These are phyloP conservation scores for Acrobasis consociella DNA, from an alignment of 2,888 invertebrate species.

Conservation along the genomic window DNA sequence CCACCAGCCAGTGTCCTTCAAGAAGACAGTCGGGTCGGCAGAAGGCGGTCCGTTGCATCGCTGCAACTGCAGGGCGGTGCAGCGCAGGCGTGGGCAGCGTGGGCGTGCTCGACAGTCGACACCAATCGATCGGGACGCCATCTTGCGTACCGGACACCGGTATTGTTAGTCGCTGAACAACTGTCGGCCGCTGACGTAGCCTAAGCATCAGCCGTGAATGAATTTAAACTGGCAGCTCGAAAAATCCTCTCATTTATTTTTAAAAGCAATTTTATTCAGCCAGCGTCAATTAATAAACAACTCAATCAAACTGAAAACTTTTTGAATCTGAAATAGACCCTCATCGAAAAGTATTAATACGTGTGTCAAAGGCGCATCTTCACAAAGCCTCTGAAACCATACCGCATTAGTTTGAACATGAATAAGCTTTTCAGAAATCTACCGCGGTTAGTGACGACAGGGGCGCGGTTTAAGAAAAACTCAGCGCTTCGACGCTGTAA, in stretches of 20 bases:
- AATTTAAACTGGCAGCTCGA: neutral
- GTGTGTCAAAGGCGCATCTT: constrained; percentile 52
- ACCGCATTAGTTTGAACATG: constrained; percentile 72
- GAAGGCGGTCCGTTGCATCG: constrained; percentile 58
- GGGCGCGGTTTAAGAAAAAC: constrained; percentile 49
- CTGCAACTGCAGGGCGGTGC: constrained; percentile 72
- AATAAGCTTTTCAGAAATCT: constrained; percentile 75
- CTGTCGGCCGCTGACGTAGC: constrained; percentile 37
- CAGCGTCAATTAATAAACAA: neutral
- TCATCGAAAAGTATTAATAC: constrained; percentile 41
- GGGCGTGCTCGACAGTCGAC: constrained; percentile 67
- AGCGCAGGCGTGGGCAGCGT: constrained; percentile 74
- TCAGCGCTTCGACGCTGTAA: constrained; percentile 56
- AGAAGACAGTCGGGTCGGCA: constrained; percentile 30
- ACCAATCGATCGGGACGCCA: constrained; percentile 77
- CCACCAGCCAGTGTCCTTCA: constrained; percentile 20
- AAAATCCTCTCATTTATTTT: neutral
- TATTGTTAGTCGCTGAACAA: constrained; percentile 49
- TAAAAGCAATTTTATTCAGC: neutral
- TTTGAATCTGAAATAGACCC: constrained; percentile 18
- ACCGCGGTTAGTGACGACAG: constrained; percentile 61
- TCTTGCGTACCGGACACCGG: constrained; percentile 66
- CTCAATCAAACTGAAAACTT: constrained; percentile 19
- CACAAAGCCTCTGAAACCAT: constrained; percentile 62
- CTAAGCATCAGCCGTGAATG: constrained; percentile 11